These are phyloP conservation scores for Vulpes ferrilata DNA, from an alignment of 2,113 vertebrate species.

Conservation along the genomic window DNA sequence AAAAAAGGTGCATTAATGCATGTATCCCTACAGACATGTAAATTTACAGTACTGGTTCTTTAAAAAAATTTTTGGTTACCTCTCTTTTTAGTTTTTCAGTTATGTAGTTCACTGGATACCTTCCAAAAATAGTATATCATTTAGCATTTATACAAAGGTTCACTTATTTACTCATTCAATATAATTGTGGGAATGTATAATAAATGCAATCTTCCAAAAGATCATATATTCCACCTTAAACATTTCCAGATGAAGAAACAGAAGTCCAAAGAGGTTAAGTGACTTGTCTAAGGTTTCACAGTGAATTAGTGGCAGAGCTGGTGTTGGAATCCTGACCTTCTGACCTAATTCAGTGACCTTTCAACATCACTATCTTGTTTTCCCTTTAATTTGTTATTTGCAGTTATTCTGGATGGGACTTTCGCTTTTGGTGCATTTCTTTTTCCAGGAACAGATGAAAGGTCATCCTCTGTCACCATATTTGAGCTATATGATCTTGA, in stretches of 20 bases:
- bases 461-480: conserved; percentile 39
- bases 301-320: background rate
- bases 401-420: background rate
- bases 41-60: conserved; percentile 49
- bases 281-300: background rate
- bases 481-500: conserved; percentile 47
- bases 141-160: conserved; percentile 57
- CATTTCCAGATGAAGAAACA: conserved; percentile 45
- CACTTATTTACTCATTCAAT: conserved; percentile 39
- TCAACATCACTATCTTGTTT: conserved; percentile 30
- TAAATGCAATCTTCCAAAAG: conserved; percentile 51
- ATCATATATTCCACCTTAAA: background rate
- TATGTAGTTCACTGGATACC: conserved; percentile 17
- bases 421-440: conserved; percentile 34
- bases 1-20: background rate
- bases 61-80: background rate
- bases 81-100: background rate
- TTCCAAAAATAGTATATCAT: conserved; percentile 57
- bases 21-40: conserved; percentile 48
- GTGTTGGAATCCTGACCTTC: background rate
- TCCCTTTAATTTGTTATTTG: conserved; percentile 50
- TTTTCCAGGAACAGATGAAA: conserved; percentile 59
- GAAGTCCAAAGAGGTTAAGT: conserved; percentile 25
- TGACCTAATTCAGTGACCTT: conserved; percentile 8
- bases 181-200: conserved; percentile 18